Base-by-base conservation (phyloP, 2,113 vertebrate genomes). In the Indri indri region DNA sequence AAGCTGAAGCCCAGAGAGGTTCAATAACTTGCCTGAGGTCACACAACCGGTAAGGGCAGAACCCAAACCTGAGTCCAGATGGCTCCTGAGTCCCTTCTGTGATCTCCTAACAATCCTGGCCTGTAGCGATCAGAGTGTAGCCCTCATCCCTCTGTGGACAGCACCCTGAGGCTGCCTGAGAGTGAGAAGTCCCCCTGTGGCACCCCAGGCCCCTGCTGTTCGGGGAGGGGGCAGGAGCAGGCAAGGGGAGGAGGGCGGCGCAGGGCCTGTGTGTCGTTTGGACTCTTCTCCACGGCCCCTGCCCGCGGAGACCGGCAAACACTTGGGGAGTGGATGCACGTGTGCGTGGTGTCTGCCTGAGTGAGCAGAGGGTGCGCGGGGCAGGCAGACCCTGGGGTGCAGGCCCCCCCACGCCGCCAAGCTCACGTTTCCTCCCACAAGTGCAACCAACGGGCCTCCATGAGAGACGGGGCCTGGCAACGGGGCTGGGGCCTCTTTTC, bases 81-180 rank as follows among this genome's bases (percentile, higher is more conserved):
- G n/a, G 61, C 59, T 70, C n/a, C 73, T 2, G 3, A 40, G 66
- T 71, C 65, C 3, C 0, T 68, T 47, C 61, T 83, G 14, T 40
- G 32, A 40, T 23, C 6, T 25, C 45, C 32, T 74, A 37, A 2
- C 3, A 1, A 0, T 45, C 90, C 52, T 77, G 34, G 34, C 13
- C 42, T 3, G 0, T 42, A 32, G 45, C 4, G 40, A 12, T 82
- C 34, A 2, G 32, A 50, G 71, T 2, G 0, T 11, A 32, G 37
- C 14, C 23, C 84, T 74, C 9, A 1, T 30, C 30, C 7, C 84
- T 59, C 50, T n/a, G 18, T 6, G 6, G 2, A 63, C 27, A 22
- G 3, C 37, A 89, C 27, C 10, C 61, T 17, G 52, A 34, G 9
- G 23, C 50, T 20, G 17, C 30, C 32, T 10, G 63, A 50, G 34